phyloP scores from a whole-genome alignment of 2,113 vertebrate genomes.

The Nibea coibor region DNA sequence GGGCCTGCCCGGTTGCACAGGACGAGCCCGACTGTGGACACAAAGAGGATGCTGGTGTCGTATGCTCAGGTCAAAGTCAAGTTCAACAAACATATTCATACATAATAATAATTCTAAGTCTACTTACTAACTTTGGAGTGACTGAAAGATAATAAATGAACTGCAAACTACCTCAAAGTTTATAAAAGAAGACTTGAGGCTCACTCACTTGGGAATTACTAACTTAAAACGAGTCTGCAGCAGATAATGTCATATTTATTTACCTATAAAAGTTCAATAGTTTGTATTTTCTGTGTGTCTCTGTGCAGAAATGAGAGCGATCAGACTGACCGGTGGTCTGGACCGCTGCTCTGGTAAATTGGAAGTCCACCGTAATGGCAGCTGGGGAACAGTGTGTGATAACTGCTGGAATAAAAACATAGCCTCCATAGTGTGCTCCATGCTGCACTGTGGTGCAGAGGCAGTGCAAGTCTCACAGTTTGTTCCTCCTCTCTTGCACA shows the following conservation, averaged over 20 bases:
- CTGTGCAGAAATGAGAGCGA: conserved; percentile 74
- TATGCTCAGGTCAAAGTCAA: conserved; percentile 81
- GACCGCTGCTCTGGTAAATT: conserved; percentile 81
- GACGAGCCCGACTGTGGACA: conserved; percentile 77
- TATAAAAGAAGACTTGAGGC: no score
- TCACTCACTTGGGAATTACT: no score
- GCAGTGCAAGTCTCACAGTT: conserved; percentile 7
- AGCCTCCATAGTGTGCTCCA: conserved; percentile 71
- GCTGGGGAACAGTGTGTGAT: conserved; percentile 79
- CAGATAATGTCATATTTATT: neutral
- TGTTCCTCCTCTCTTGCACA: conserved; percentile 36
- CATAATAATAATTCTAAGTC: neutral
- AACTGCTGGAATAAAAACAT: conserved; percentile 55
- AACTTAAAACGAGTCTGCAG: no score
- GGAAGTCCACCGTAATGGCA: conserved; percentile 82
- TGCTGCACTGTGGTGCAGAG: conserved; percentile 66
- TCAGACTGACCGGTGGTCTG: conserved; percentile 77
- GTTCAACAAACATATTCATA: neutral
- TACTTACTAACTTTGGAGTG: neutral
- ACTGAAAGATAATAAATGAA: no score
- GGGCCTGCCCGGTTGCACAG: conserved; percentile 62
- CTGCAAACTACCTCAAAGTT: no score
- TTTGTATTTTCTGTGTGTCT: neutral
- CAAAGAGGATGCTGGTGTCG: conserved; percentile 82
- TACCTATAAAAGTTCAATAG: neutral